Percentiles rank a stretch among this genome's conserved stretches.
Conservation (phyloP, 2,888 invertebrate species). For the Megaustenia siamemsis region DNA sequence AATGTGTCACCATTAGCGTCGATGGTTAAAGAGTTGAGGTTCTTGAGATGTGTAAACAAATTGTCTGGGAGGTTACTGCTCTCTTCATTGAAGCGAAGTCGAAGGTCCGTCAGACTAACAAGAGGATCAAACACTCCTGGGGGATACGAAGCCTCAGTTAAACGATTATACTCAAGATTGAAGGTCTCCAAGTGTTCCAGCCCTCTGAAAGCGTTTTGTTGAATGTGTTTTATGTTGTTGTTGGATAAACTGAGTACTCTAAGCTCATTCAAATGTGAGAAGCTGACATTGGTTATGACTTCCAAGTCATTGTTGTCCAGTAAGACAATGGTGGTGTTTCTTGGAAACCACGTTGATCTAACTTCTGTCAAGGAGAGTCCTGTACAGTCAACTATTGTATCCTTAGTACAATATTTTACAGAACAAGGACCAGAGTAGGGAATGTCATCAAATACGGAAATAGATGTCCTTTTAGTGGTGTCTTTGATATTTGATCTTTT, state of each 20-base stretch:
- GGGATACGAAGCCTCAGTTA: neutral
- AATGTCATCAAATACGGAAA: too few relatives aligned
- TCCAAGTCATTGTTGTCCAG: conserved; percentile 9
- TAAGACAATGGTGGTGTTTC: conserved; percentile 5
- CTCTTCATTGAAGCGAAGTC: neutral
- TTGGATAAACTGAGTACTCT: conserved; percentile 2
- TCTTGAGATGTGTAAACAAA: neutral
- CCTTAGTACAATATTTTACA: neutral
- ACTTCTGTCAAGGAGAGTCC: neutral
- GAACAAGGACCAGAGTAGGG: neutral
- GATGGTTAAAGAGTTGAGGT: neutral
- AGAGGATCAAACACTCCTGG: conserved; percentile 14
- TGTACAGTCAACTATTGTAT: neutral
- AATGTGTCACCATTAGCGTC: neutral
- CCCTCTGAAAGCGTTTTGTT: conserved; percentile 1
- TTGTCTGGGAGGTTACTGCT: neutral
- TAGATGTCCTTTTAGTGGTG: neutral
- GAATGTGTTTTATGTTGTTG: conserved; percentile 14
- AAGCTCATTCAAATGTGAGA: neutral
- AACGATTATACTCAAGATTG: conserved; percentile 9
- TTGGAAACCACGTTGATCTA: conserved; percentile 10
- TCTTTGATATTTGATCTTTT: neutral
- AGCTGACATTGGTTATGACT: neutral
- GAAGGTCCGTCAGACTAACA: neutral
- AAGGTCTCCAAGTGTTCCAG: neutral